phyloP scores from a whole-genome alignment of 2,113 vertebrate species.

The Hoplias malabaricus region DNA sequence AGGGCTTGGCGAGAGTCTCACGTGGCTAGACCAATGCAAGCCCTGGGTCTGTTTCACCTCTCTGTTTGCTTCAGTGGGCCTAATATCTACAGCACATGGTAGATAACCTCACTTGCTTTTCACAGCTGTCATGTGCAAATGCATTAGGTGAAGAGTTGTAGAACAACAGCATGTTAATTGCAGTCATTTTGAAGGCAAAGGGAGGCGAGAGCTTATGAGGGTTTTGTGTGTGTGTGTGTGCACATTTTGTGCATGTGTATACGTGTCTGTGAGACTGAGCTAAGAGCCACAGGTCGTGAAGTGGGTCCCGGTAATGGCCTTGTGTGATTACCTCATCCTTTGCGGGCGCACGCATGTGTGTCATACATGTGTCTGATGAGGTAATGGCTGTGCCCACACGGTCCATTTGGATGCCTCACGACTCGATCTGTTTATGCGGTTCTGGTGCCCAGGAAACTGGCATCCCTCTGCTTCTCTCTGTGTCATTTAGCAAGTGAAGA shows the following conservation, averaged over 20 bases:
- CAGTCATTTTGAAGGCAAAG: constrained; percentile 48
- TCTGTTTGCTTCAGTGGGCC: not conserved
- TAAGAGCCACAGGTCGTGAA: constrained; percentile 42
- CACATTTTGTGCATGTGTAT: not conserved
- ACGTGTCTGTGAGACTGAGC: constrained; percentile 9
- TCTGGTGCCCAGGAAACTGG: constrained; percentile 42
- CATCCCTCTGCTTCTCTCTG: constrained; percentile 10
- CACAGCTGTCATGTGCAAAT: constrained; percentile 10
- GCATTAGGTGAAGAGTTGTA: constrained; percentile 38
- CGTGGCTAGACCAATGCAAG: not conserved
- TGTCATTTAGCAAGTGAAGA: constrained; percentile 6
- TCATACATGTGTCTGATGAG: constrained; percentile 56
- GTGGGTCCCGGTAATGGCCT: constrained; percentile 62
- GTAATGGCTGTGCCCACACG: constrained; percentile 56
- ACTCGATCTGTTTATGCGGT: constrained; percentile 42
- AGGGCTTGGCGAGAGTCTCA: too few species aligned
- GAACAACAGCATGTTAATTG: constrained; percentile 38
- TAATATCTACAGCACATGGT: constrained; percentile 13
- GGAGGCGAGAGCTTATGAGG: constrained; percentile 24
- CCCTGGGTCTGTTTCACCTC: not conserved
- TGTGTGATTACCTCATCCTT: constrained; percentile 59
- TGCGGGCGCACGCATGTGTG: constrained; percentile 52
- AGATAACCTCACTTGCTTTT: constrained; percentile 32
- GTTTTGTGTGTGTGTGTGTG: constrained; percentile 19
- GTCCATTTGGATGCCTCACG: constrained; percentile 51